phyloP scores from a whole-genome alignment of 2,797 vertebrate genomes.

The Leptatherina wallacei region DNA sequence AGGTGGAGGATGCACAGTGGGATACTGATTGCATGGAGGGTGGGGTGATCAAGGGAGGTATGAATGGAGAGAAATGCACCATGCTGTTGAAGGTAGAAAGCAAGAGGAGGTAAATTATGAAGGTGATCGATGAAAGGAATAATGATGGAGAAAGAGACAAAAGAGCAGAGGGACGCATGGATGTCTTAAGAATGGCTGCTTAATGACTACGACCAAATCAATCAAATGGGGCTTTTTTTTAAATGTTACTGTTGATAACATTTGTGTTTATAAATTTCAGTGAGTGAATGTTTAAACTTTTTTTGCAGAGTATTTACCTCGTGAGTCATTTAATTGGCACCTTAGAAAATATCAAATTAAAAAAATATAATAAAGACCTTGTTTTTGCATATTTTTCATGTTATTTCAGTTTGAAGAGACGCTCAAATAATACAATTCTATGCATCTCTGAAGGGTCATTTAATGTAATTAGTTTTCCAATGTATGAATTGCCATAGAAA shows the following conservation, averaged over 20 bases:
- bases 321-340: neutral
- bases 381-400: neutral
- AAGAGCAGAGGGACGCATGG: neutral
- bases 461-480: neutral
- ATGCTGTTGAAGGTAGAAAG: slow-evolving; percentile 10
- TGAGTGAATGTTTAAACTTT: neutral
- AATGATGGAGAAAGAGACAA: neutral
- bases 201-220: neutral
- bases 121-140: neutral
- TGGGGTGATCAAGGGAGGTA: slow-evolving; percentile 3
- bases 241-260: neutral
- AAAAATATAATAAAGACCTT: neutral
- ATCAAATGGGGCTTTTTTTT: neutral
- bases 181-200: neutral
- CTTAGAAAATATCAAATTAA: neutral
- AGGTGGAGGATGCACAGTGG: slow-evolving; percentile 14
- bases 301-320: neutral
- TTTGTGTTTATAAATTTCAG: neutral
- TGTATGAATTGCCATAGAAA: neutral
- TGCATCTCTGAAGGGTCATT: neutral
- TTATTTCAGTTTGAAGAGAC: neutral
- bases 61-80: slow-evolving; percentile 5
- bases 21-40: slow-evolving; percentile 2
- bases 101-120: slow-evolving; percentile 1
- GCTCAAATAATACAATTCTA: too few species aligned